Base-by-base conservation (phyloP, 2,888 invertebrate genomes). In the Entomobrya multifasciata region DNA sequence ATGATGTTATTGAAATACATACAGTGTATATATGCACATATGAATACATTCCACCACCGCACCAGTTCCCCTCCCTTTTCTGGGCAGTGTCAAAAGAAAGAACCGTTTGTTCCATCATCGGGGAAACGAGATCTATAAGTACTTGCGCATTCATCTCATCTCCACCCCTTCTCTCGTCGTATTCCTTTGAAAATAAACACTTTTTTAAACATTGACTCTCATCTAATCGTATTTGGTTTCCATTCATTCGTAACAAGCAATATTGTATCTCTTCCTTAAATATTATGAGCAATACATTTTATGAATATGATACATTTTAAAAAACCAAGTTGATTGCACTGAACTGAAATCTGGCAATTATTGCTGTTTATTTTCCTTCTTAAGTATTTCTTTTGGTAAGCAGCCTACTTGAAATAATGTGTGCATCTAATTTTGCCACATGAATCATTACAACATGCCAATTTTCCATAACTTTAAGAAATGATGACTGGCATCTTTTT, bases 1-100 rank as follows among this genome's bases (percentile, higher is more conserved):
- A 70, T 70, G 70, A 70, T 44, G 47, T 49, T 25, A 70, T 70
- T 70, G 70, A 70, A 70, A 70, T 70, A 44, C 70, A 49, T 70
- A 70, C 47, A 70, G 47, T 70, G 8, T 8, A 36, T 36, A 36
- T 70, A 70, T 49, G 47, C n/a, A n/a, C n/a, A n/a, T n/a, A n/a
- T n/a, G n/a, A n/a, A n/a, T n/a, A n/a, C n/a, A n/a, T n/a, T n/a
- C n/a, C n/a, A n/a, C n/a, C n/a, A n/a, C n/a, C n/a, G n/a, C n/a
- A n/a, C 47, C n/a, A 25, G 47, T 49, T 49, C 44, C 70, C 70
- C 70, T 57, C 57, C 25, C 25, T 13, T 41, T 70, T 47, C 70
- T 70, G 70, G 47, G 22, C 49, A 70, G 47, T 70, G 25, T 70
- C 70, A 70, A 70, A 49, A 22, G 22, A 67, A 70, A 17, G 27